phyloP scores from a whole-genome alignment of 2,888 invertebrate species.

The Sarcophaga variegata region DNA sequence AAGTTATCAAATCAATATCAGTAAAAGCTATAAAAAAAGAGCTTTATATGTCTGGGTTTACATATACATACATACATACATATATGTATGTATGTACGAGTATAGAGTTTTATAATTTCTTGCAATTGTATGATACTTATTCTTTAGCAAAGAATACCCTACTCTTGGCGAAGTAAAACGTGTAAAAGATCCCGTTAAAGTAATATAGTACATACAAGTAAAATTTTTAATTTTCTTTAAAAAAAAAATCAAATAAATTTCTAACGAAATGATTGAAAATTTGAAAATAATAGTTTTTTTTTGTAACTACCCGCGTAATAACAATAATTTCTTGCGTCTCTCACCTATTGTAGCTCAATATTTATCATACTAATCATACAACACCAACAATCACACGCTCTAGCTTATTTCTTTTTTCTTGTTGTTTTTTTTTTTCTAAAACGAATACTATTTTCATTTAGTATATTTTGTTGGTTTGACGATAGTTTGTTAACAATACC shows the following conservation, averaged over 20 bases:
- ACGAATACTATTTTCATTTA: conserved; percentile 41
- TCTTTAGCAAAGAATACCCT: conserved; percentile 41
- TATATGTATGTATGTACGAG: not conserved
- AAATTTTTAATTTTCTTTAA: no score
- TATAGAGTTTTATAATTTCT: conserved; percentile 58
- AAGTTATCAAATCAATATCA: conserved; percentile 68
- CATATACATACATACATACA: not conserved
- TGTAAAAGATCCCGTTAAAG: no score
- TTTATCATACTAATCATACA: conserved; percentile 23
- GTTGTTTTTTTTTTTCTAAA: not conserved
- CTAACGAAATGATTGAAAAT: no score
- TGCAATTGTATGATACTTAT: conserved; percentile 44
- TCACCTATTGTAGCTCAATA: conserved; percentile 34
- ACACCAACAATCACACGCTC: not conserved
- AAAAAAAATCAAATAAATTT: no score
- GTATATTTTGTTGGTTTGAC: conserved; percentile 33
- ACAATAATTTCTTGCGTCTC: not conserved
- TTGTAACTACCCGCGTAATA: no score
- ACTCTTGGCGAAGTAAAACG: not conserved
- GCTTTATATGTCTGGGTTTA: conserved; percentile 41
- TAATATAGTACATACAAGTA: no score
- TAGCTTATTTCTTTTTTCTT: conserved; percentile 33
- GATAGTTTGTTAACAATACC: conserved; percentile 52
- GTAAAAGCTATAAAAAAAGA: conserved; percentile 65
- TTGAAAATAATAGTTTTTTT: no score